Evolutionary conservation across 2,888 invertebrate genomes (phyloP).

Genomic region (Idaea aversata): DNA sequence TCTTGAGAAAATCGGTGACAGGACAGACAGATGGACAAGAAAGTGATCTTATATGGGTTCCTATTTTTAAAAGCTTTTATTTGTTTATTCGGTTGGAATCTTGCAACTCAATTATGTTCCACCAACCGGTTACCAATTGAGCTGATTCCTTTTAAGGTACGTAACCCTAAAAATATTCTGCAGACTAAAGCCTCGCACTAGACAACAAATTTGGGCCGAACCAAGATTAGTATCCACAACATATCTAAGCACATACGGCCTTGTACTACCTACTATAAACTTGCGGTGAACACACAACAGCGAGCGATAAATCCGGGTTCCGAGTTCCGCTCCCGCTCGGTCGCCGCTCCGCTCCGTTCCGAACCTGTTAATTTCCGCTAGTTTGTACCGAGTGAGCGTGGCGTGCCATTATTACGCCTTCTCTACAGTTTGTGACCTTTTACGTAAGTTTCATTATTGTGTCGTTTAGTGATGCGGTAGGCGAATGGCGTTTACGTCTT

Average conservation of each 20-base stretch:
- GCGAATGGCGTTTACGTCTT: conserved; percentile 24
- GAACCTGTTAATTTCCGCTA: conserved; percentile 76
- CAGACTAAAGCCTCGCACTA: not conserved
- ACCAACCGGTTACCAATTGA: too few species aligned
- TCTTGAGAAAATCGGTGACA: too few species aligned
- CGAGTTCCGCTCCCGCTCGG: conserved; percentile 46
- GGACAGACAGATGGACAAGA: too few species aligned
- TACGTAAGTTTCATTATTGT: conserved; percentile 56
- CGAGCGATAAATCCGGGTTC: conserved; percentile 54
- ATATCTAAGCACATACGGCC: conserved; percentile 2
- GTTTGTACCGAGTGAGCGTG: conserved; percentile 67
- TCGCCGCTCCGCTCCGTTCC: conserved; percentile 45
- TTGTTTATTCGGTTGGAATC: too few species aligned
- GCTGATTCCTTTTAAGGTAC: too few species aligned
- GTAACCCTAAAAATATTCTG: not conserved
- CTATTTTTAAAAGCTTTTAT: too few species aligned
- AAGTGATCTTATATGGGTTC: too few species aligned
- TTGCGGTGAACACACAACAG: conserved; percentile 9
- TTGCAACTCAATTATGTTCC: too few species aligned
- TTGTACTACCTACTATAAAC: not conserved
- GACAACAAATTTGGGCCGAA: not conserved
- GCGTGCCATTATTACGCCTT: conserved; percentile 73
- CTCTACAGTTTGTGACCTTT: conserved; percentile 67
- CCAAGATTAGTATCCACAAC: not conserved
- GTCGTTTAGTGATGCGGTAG: conserved; percentile 13